A percentile compares a stretch with the other conserved stretches of the same genome.
phyloP scores from a whole-genome alignment of 2,888 invertebrate genomes.

The Phania funesta region DNA sequence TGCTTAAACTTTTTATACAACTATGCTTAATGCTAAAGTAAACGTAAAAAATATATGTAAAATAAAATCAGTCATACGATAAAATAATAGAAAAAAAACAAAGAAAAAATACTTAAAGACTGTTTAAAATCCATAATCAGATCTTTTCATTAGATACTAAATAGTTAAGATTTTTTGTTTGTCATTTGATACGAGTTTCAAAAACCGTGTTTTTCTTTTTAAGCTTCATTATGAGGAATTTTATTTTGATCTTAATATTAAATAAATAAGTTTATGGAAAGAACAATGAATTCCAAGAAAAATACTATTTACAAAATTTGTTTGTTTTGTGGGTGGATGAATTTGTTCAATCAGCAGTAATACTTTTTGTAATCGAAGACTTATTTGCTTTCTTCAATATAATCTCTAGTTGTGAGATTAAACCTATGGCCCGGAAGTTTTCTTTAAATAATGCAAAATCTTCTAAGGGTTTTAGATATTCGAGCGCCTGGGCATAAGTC shows the following conservation, averaged over 20 bases:
- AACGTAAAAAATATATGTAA: constrained; percentile 3
- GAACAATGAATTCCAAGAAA: not conserved
- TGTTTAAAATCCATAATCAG: not conserved
- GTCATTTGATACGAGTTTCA: not conserved
- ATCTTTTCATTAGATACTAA: not conserved
- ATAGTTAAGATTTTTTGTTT: not conserved
- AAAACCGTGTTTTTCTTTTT: not conserved
- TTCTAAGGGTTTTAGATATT: constrained; percentile 76
- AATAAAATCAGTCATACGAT: constrained; percentile 46
- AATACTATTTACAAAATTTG: constrained; percentile 41
- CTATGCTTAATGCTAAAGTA: not conserved
- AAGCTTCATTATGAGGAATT: not conserved
- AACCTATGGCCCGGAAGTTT: constrained; percentile 77
- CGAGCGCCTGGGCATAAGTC: constrained; percentile 75
- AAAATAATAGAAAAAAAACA: constrained; percentile 17
- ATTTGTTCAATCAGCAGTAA: constrained; percentile 32
- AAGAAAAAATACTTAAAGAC: constrained; percentile 6
- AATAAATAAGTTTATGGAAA: not conserved
- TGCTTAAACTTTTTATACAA: constrained; percentile 2
- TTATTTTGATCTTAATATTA: not conserved
- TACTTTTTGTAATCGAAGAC: constrained; percentile 4
- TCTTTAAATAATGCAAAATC: constrained; percentile 78
- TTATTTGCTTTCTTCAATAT: constrained; percentile 74
- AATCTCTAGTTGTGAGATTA: constrained; percentile 76
- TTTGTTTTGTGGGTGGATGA: not conserved